Conservation (phyloP, 2,113 vertebrate genomes). For the Callaeas wilsoni region DNA sequence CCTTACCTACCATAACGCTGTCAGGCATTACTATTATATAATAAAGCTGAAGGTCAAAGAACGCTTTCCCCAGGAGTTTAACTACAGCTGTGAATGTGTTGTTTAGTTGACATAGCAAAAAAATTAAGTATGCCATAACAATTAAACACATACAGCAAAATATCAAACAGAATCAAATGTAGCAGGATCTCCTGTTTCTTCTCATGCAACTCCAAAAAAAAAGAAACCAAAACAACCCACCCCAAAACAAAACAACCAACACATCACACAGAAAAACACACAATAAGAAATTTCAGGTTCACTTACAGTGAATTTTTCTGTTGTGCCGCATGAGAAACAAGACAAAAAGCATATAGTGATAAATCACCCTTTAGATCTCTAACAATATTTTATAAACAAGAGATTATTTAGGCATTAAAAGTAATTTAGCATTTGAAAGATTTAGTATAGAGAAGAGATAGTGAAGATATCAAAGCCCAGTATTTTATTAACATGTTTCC, state of each 20-base stretch:
- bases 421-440: not conserved
- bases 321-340: slow-evolving; percentile 68
- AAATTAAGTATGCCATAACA: not conserved
- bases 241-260: not conserved
- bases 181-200: not conserved
- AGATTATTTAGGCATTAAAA: not conserved
- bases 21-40: not conserved
- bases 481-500: not conserved
- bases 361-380: slow-evolving; percentile 23
- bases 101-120: not conserved
- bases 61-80: not conserved
- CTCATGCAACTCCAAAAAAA: not conserved
- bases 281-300: slow-evolving; percentile 44
- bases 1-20: not conserved
- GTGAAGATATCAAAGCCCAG: not conserved
- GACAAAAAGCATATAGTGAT: slow-evolving; percentile 65
- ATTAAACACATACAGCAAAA: not conserved
- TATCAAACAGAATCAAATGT: slow-evolving; percentile 11
- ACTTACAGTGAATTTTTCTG: slow-evolving; percentile 76
- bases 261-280: slow-evolving; percentile 24
- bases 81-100: not conserved
- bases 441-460: not conserved
- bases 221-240: not conserved
- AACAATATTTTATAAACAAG: not conserved
- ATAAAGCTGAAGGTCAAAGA: not conserved